Evolutionary conservation across 2,888 invertebrate genomes (phyloP).

Genomic region (Creontiades dilutus): DNA sequence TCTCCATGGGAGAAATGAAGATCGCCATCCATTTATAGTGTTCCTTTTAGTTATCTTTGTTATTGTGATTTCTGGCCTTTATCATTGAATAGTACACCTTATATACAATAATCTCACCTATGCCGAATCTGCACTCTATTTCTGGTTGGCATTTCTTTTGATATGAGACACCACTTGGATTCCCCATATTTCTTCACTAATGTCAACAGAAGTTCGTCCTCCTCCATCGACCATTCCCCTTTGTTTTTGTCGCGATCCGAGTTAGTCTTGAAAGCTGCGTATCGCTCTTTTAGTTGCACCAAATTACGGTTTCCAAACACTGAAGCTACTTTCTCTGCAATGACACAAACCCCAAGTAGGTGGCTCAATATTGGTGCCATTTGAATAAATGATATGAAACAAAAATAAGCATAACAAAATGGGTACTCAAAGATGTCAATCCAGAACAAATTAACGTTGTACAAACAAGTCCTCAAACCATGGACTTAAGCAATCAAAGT

Average conservation of each 20-base stretch:
- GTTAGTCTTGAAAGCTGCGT: not conserved
- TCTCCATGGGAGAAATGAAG: too few relatives aligned
- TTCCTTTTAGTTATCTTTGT: too few relatives aligned
- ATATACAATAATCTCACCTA: not conserved
- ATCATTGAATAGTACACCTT: too few relatives aligned
- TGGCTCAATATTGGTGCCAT: too few relatives aligned
- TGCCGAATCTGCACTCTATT: slow-evolving; percentile 12
- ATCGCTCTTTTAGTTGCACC: not conserved
- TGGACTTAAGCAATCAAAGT: too few relatives aligned
- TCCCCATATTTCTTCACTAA: not conserved
- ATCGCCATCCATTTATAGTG: too few relatives aligned
- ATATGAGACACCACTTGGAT: not conserved
- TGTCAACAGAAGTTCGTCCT: not conserved
- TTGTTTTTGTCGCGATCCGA: not conserved
- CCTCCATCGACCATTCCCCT: not conserved
- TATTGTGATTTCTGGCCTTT: too few relatives aligned
- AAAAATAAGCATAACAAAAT: too few relatives aligned
- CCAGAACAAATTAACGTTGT: too few relatives aligned
- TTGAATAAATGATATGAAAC: too few relatives aligned
- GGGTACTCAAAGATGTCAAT: too few relatives aligned
- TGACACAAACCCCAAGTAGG: not conserved
- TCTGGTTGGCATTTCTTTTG: not conserved
- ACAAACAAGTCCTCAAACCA: too few relatives aligned
- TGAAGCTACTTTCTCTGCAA: not conserved
- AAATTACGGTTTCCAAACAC: not conserved